phyloP scores from a whole-genome alignment of 1,140 invertebrate species.

The Brachionus angularis region DNA sequence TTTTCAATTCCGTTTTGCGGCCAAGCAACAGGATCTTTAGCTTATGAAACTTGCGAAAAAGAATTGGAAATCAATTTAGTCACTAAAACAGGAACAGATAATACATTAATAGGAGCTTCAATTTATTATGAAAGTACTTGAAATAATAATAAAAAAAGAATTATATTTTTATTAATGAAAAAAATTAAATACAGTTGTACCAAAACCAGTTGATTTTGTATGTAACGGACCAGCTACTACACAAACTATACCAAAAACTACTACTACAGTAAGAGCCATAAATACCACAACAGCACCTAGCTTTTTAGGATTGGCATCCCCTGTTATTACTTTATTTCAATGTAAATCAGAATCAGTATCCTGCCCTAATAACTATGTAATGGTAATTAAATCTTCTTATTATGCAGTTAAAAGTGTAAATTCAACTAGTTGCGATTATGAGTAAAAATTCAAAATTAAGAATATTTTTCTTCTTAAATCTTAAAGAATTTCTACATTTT shows the following conservation, averaged over 20 bases:
- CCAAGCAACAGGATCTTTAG: background rate
- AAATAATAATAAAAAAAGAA: background rate
- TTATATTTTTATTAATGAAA: background rate
- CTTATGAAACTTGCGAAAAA: background rate
- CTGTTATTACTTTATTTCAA: background rate
- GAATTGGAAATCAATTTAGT: slow-evolving; percentile 16
- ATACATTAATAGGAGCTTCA: slow-evolving; percentile 9
- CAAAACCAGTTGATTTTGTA: slow-evolving; percentile 19
- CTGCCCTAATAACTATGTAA: slow-evolving; percentile 33
- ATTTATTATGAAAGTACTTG: slow-evolving; percentile 41
- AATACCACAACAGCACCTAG: background rate
- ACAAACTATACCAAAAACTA: background rate
- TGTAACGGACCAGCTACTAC: slow-evolving; percentile 14
- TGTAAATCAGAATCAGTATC: background rate
- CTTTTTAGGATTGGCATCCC: slow-evolving; percentile 20
- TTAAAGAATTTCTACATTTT: background rate
- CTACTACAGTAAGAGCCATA: background rate
- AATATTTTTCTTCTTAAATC: no score
- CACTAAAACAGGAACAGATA: background rate
- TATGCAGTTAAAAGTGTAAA: background rate
- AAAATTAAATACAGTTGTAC: slow-evolving; percentile 1
- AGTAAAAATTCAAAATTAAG: no score
- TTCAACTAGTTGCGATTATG: background rate
- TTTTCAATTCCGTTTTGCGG: slow-evolving; percentile 10
- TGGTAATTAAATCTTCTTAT: slow-evolving; percentile 1